phyloP scores from a whole-genome alignment of 1,140 invertebrate species.

The Parasteatoda tepidariorum region DNA sequence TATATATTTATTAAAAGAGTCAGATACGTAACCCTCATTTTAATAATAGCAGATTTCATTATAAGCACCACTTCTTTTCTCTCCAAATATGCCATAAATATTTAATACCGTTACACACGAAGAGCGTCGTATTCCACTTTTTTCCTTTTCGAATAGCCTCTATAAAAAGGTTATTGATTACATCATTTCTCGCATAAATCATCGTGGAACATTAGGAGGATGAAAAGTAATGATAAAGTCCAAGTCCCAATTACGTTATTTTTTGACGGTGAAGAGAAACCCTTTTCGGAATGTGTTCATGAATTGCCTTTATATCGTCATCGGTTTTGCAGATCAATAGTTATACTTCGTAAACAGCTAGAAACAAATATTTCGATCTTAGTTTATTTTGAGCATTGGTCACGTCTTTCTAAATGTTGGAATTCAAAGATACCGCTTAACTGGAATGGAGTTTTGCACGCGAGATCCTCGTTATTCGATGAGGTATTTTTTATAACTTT shows the following conservation, averaged over 20 bases:
- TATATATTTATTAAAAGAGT: no score
- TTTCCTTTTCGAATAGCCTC: neutral
- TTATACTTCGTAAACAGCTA: conserved; percentile 17
- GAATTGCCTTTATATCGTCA: neutral
- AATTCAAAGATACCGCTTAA: conserved; percentile 36
- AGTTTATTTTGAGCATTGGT: conserved; percentile 41
- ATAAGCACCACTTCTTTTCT: neutral
- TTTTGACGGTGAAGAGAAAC: neutral
- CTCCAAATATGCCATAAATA: neutral
- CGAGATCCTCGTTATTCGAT: conserved; percentile 31
- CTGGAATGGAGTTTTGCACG: conserved; percentile 31
- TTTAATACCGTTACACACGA: neutral
- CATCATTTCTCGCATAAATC: conserved; percentile 18
- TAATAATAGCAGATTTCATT: neutral
- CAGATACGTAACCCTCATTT: neutral
- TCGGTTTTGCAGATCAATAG: conserved; percentile 38
- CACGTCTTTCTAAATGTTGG: conserved; percentile 42
- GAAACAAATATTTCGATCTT: conserved; percentile 58
- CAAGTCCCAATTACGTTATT: neutral
- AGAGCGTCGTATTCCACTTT: neutral
- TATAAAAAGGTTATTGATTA: conserved; percentile 8
- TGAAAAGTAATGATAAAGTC: conserved; percentile 12
- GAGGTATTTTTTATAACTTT: neutral
- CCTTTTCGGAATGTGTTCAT: neutral
- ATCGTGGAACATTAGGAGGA: conserved; percentile 1